Percentiles rank a stretch among this genome's conserved stretches.
phyloP scores from a whole-genome alignment of 2,113 vertebrate genomes.

The Bujurquina vittata region DNA sequence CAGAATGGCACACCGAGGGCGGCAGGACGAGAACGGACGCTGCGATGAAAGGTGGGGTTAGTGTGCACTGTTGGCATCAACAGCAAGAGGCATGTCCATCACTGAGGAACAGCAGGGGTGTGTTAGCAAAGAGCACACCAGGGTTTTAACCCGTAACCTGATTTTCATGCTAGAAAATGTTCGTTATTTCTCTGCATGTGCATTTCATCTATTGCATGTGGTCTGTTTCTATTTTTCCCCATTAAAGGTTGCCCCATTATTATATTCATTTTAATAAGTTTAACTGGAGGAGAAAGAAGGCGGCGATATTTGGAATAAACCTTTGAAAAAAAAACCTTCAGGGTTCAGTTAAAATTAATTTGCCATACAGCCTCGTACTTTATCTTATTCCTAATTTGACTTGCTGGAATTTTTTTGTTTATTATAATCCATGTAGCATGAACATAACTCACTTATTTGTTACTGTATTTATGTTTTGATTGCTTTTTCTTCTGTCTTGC shows the following conservation, averaged over 20 bases:
- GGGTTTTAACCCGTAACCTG: rapidly evolving
- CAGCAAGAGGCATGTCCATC: neutral
- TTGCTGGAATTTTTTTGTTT: neutral
- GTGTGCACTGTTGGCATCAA: neutral
- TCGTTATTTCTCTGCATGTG: neutral
- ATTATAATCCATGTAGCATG: neutral
- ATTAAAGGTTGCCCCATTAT: neutral
- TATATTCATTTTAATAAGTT: neutral
- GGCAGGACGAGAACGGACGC: neutral
- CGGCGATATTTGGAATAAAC: neutral
- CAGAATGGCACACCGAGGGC: neutral
- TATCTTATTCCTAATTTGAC: neutral
- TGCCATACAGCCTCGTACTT: neutral
- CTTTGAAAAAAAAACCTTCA: no score
- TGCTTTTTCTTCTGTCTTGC: no score
- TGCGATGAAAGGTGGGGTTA: constrained; percentile 3
- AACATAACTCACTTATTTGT: no score
- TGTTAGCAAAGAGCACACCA: neutral
- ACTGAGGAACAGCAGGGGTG: rapidly evolving
- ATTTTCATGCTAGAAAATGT: neutral
- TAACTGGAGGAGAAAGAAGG: no score
- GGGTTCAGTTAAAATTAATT: neutral
- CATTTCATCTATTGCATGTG: rapidly evolving
- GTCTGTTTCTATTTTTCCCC: neutral
- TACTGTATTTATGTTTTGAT: no score